A percentile compares a stretch with the other conserved stretches of the same genome.
Conservation (phyloP, 2,888 invertebrate species). For the Trisateles emortualis region DNA sequence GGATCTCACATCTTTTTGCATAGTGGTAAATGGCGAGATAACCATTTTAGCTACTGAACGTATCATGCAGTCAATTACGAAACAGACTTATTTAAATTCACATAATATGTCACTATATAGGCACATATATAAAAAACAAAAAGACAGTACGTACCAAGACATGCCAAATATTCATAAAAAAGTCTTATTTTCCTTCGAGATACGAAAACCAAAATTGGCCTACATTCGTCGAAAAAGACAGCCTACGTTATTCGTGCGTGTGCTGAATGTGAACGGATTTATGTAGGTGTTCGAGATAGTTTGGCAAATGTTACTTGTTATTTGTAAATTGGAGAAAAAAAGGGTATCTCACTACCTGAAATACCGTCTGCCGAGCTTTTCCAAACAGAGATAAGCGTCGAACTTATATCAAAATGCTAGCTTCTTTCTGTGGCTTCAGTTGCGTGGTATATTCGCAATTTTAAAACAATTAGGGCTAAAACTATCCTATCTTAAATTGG, state of each 20-base stretch:
- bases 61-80: no score
- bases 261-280: constrained; percentile 48
- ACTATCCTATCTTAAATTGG: no score
- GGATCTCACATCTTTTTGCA: no score
- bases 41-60: no score
- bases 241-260: constrained; percentile 37
- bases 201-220: constrained; percentile 33
- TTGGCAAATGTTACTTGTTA: constrained; percentile 55
- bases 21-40: no score
- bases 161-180: constrained; percentile 30
- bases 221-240: constrained; percentile 35
- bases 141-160: constrained; percentile 5
- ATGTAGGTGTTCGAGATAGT: constrained; percentile 44
- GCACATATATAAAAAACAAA: constrained; percentile 1
- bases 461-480: no score
- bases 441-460: no score
- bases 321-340: constrained; percentile 59
- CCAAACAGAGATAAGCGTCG: constrained; percentile 52
- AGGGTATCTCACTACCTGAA: constrained; percentile 56
- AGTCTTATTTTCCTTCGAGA: constrained; percentile 23
- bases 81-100: constrained; percentile 11
- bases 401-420: constrained; percentile 34
- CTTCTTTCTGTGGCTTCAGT: no score
- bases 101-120: constrained; percentile 14
- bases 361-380: constrained; percentile 32